A percentile compares a stretch with the other conserved stretches of the same genome.
These are phyloP conservation scores for Piprites chloris DNA, from an alignment of 2,113 vertebrate genomes.

Conservation along the genomic window DNA sequence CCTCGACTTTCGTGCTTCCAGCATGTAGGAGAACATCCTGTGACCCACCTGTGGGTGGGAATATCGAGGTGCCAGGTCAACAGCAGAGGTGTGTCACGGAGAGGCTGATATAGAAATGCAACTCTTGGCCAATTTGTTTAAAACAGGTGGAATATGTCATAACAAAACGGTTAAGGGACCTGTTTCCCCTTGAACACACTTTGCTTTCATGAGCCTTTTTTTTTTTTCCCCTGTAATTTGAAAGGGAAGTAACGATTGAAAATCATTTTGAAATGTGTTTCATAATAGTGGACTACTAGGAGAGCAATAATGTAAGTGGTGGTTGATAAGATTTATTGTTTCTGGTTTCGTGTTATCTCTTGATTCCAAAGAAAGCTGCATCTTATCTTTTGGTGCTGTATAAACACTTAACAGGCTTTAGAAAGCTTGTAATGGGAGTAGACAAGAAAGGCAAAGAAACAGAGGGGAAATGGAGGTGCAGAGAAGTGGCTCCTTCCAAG, in stretches of 20 bases:
- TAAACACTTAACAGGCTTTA: background rate
- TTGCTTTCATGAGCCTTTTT: background rate
- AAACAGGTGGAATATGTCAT: background rate
- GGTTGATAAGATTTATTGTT: background rate
- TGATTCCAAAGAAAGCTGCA: background rate
- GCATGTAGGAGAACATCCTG: background rate
- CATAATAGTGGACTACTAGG: background rate
- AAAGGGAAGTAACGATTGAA: background rate
- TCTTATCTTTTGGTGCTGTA: background rate
- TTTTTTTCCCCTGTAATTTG: background rate
- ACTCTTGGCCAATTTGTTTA: background rate
- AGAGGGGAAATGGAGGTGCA: background rate
- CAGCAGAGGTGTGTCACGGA: fast-evolving
- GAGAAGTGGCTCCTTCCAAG: background rate
- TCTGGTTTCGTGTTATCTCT: background rate
- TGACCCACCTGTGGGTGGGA: background rate
- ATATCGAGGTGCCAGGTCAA: fast-evolving
- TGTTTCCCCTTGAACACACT: background rate
- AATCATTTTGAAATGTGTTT: background rate
- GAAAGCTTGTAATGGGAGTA: background rate
- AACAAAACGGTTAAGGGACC: background rate
- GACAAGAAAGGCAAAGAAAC: background rate
- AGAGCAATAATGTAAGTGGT: background rate
- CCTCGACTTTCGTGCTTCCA: background rate
- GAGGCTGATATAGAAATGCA: fast-evolving